These are phyloP conservation scores for Anoncus sp. DNA, from an alignment of 2,888 invertebrate genomes.

Conservation along the genomic window DNA sequence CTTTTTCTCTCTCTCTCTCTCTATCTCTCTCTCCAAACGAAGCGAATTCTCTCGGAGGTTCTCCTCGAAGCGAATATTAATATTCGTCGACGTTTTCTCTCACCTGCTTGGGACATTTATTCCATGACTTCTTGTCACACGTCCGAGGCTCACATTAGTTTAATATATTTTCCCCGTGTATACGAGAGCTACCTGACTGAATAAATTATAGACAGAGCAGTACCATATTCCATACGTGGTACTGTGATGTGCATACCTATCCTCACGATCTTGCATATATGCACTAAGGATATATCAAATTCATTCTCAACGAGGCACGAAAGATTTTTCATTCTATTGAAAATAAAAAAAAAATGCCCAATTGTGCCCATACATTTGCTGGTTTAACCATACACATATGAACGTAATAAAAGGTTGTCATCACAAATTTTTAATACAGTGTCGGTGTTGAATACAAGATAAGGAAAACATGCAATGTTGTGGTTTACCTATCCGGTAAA, in stretches of 20 bases:
- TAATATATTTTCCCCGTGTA: conserved; percentile 53
- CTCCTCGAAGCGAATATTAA: conserved; percentile 48
- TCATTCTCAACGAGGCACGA: conserved; percentile 36
- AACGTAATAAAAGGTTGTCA: conserved; percentile 10
- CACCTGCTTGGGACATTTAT: conserved; percentile 60
- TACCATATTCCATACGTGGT: conserved; percentile 7
- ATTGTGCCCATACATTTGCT: background rate
- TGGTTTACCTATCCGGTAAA: conserved; percentile 18
- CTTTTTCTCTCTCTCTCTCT: conserved; percentile 32
- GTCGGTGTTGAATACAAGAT: background rate
- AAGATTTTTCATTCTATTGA: conserved; percentile 13
- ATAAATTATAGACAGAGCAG: conserved; percentile 52
- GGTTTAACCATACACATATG: background rate
- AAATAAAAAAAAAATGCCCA: conserved; percentile 3
- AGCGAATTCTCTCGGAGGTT: conserved; percentile 38
- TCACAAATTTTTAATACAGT: background rate
- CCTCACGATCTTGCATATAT: conserved; percentile 29
- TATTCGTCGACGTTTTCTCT: conserved; percentile 60
- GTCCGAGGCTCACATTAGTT: conserved; percentile 58
- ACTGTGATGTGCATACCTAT: conserved; percentile 16
- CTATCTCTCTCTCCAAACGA: conserved; percentile 19
- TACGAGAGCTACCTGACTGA: conserved; percentile 54
- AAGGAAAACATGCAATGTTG: background rate
- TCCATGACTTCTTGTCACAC: conserved; percentile 58
- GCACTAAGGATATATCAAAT: conserved; percentile 43